phyloP scores from a whole-genome alignment of 2,888 invertebrate genomes.

The Chouioia cunea region DNA sequence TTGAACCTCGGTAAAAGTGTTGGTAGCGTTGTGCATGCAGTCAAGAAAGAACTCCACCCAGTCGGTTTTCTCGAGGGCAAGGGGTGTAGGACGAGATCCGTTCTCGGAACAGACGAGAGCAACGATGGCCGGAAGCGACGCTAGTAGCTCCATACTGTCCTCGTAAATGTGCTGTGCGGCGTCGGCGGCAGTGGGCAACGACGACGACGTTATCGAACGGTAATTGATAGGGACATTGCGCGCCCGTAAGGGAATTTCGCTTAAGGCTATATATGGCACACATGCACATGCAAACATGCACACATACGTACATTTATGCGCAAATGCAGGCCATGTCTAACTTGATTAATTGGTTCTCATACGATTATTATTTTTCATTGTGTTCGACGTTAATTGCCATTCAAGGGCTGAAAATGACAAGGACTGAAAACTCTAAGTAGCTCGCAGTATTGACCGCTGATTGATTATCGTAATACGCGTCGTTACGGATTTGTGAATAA shows the following conservation, averaged over 20 bases:
- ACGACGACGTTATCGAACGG: constrained; percentile 17
- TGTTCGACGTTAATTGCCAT: no score
- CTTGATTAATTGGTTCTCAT: no score
- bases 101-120: constrained; percentile 50
- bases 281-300: no score
- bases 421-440: no score
- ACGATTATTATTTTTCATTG: no score
- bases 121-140: constrained; percentile 60
- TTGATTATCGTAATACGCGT: no score
- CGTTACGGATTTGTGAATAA: no score
- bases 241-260: not conserved
- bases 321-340: no score
- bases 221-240: constrained; percentile 25
- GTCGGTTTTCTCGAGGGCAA: constrained; percentile 51
- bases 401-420: no score
- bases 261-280: no score
- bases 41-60: constrained; percentile 59
- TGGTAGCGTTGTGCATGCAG: constrained; percentile 50
- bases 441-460: no score
- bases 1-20: constrained; percentile 47
- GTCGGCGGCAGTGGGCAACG: constrained; percentile 15
- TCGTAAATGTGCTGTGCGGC: constrained; percentile 60
- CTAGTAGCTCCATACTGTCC: constrained; percentile 62
- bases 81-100: constrained; percentile 11
- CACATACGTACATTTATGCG: no score